phyloP scores from a whole-genome alignment of 2,797 vertebrate genomes.

The Hozukius guyotensis region DNA sequence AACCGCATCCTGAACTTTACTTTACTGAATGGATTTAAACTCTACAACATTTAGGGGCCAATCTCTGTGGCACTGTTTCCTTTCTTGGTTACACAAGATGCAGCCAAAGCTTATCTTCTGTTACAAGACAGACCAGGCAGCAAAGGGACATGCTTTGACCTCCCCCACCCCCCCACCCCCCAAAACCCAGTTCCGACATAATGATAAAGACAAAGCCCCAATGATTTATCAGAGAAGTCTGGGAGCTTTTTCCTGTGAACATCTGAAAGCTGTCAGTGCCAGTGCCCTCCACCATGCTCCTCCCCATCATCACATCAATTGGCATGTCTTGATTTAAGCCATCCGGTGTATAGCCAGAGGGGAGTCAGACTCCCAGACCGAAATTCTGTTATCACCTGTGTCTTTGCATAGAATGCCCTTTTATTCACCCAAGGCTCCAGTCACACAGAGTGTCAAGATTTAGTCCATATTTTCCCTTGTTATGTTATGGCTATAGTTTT shows the following conservation, averaged over 20 bases:
- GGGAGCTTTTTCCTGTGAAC: conserved; percentile 33
- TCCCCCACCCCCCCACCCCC: not conserved
- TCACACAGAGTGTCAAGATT: not conserved
- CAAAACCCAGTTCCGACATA: conserved; percentile 17
- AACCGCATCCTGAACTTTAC: too few relatives aligned
- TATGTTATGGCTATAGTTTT: not conserved
- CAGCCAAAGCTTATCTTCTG: conserved; percentile 49
- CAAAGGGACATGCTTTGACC: conserved; percentile 33
- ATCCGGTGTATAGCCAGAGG: not conserved
- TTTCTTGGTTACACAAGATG: conserved; percentile 14
- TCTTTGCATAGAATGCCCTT: conserved; percentile 15
- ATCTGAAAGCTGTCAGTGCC: conserved; percentile 52
- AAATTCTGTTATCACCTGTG: conserved; percentile 18
- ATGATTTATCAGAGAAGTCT: conserved; percentile 53
- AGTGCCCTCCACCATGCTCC: conserved; percentile 1
- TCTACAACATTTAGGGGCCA: not conserved
- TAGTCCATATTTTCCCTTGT: not conserved
- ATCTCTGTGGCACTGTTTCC: not conserved
- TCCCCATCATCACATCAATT: conserved; percentile 30
- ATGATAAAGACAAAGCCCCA: conserved; percentile 52
- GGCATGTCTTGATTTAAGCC: conserved; percentile 49
- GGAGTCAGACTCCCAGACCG: not conserved
- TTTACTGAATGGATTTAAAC: not conserved
- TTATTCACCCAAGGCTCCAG: not conserved
- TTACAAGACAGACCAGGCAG: conserved; percentile 37